Conservation (phyloP, 2,113 vertebrate species). For the Cryptotis parvus region DNA sequence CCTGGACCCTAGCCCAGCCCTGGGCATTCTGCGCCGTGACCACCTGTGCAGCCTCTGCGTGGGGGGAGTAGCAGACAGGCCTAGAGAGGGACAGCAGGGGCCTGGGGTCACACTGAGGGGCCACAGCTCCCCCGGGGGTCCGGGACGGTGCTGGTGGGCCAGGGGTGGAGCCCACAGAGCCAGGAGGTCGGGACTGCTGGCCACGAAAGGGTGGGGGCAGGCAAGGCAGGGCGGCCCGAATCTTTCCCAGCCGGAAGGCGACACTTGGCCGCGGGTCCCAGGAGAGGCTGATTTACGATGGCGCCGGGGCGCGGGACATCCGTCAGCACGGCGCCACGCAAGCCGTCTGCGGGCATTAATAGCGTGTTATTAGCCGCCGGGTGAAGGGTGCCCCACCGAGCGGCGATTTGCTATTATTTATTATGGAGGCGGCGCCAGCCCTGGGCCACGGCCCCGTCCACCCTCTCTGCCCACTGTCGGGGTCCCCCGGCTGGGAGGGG, state of each 20-base stretch:
- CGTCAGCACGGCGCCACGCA: constrained; percentile 63
- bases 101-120: neutral
- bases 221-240: constrained; percentile 74
- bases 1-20: too few relatives aligned
- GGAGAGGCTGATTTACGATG: constrained; percentile 79
- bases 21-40: neutral
- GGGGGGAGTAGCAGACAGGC: neutral
- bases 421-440: constrained; percentile 73
- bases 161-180: neutral
- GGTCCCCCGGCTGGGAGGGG: neutral
- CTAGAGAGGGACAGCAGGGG: too few relatives aligned
- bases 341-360: constrained; percentile 80
- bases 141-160: neutral
- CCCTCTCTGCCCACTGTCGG: neutral
- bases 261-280: constrained; percentile 54
- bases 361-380: constrained; percentile 82
- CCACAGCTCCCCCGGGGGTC: too few relatives aligned
- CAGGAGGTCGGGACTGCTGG: neutral
- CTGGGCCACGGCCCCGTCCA: neutral
- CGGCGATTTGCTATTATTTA: constrained; percentile 84
- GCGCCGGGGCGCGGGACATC: constrained; percentile 65
- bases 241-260: constrained; percentile 81
- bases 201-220: neutral
- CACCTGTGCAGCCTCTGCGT: neutral
- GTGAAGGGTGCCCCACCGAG: constrained; percentile 79